phyloP scores from a whole-genome alignment of 2,888 invertebrate species.

The Eueremaeus valkanovi region DNA sequence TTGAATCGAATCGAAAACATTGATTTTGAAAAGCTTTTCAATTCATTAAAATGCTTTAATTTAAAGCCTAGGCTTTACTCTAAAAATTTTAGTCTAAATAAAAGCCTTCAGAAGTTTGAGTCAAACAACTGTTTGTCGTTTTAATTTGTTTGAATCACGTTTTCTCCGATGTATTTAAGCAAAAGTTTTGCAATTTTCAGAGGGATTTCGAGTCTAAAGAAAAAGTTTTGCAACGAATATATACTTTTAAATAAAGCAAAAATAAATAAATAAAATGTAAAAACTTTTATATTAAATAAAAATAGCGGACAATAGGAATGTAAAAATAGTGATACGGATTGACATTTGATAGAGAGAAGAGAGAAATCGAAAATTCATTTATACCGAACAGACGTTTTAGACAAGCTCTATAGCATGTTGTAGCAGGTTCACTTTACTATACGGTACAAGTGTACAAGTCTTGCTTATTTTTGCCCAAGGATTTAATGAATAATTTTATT shows the following conservation, averaged over 20 bases:
- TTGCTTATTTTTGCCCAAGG: neutral
- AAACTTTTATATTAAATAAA: neutral
- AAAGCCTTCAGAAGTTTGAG: neutral
- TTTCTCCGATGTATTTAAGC: neutral
- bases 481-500: neutral
- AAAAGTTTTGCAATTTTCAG: slow-evolving; percentile 9
- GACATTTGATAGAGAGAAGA: neutral
- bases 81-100: no score
- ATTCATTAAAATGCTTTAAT: slow-evolving; percentile 24
- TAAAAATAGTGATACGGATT: neutral
- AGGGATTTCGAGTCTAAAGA: neutral
- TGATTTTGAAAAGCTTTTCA: slow-evolving; percentile 30
- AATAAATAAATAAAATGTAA: neutral
- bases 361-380: neutral
- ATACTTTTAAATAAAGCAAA: neutral
- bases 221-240: neutral
- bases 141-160: slow-evolving; percentile 22
- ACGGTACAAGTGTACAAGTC: neutral
- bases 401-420: no score
- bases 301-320: neutral
- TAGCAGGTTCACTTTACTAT: neutral
- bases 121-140: neutral
- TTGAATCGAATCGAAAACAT: slow-evolving; percentile 2
- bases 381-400: neutral
- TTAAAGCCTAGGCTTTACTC: slow-evolving; percentile 2